Conservation (phyloP, 1,140 invertebrate species). For the Magallana gigas region DNA sequence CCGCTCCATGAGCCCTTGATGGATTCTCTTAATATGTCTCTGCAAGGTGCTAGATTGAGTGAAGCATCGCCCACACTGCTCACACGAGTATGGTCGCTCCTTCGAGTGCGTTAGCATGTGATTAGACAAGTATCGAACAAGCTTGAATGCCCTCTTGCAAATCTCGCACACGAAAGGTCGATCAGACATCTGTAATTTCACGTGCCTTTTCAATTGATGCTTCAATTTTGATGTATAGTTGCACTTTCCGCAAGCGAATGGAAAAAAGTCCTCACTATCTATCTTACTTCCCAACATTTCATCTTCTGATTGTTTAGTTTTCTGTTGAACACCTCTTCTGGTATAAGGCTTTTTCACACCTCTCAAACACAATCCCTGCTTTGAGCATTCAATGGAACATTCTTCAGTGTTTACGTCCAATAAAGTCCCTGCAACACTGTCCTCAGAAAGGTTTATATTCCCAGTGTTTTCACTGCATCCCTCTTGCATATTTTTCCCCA, state of each 20-base stretch:
- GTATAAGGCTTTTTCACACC: background rate
- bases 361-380: background rate
- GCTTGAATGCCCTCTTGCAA: constrained; percentile 40
- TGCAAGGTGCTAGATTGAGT: constrained; percentile 83
- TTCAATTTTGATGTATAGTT: background rate
- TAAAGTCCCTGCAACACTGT: too few species aligned
- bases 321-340: background rate
- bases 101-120: constrained; percentile 96
- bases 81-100: constrained; percentile 90
- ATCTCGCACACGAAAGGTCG: too few species aligned
- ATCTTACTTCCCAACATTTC: background rate
- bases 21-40: constrained; percentile 82
- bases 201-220: constrained; percentile 33
- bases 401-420: background rate
- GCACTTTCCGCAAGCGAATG: constrained; percentile 3
- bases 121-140: constrained; percentile 18
- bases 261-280: background rate
- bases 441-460: too few species aligned
- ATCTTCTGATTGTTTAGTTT: background rate
- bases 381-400: background rate
- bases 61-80: constrained; percentile 83
- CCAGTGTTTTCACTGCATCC: too few species aligned
- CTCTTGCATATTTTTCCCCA: too few species aligned
- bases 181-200: too few species aligned
- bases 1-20: constrained; percentile 64